Percentiles rank a stretch among this genome's conserved stretches.
Conservation (phyloP, 2,797 vertebrate genomes). For the Poeciliopsis presidionis region DNA sequence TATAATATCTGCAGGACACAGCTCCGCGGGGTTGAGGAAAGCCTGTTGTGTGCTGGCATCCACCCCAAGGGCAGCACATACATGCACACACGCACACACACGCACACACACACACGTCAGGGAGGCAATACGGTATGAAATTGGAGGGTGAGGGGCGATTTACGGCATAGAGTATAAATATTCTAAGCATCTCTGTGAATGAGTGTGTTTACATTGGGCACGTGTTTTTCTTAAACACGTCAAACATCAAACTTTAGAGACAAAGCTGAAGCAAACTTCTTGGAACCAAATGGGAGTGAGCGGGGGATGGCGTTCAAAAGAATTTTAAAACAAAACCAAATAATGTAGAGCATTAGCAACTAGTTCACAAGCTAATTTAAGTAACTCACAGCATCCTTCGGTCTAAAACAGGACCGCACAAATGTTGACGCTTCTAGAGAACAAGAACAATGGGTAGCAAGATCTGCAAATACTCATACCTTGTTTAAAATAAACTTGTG, state of each 20-base stretch:
- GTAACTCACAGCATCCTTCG: neutral
- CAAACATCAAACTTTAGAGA: neutral
- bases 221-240: neutral
- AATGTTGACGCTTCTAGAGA: conserved; percentile 12
- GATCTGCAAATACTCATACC: conserved; percentile 34
- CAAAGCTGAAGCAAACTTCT: neutral
- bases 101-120: neutral
- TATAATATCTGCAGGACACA: conserved; percentile 30
- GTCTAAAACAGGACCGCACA: conserved; percentile 3
- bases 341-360: neutral
- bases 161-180: conserved; percentile 38
- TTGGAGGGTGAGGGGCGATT: conserved; percentile 27
- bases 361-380: neutral
- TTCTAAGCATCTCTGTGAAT: conserved; percentile 1
- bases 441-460: neutral
- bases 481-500: conserved; percentile 20
- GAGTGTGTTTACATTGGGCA: neutral
- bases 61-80: neutral
- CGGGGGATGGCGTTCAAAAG: neutral
- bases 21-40: conserved; percentile 21
- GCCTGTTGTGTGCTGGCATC: conserved; percentile 21
- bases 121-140: conserved; percentile 35
- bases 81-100: neutral
- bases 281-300: neutral
- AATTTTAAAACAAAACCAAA: neutral